Conservation (phyloP, 2,888 invertebrate species). For the Calameuta pallipes region DNA sequence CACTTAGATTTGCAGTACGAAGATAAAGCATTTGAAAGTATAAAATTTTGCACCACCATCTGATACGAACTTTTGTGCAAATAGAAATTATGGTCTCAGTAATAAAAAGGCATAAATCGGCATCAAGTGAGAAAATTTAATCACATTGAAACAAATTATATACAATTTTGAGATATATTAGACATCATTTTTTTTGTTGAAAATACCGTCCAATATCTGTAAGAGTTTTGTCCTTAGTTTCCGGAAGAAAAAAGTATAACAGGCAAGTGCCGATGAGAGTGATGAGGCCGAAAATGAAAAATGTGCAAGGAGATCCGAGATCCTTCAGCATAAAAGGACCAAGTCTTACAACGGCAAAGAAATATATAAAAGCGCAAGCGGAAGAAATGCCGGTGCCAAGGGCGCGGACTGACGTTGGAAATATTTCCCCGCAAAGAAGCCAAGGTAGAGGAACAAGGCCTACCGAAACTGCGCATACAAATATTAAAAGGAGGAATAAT, state of each 20-base stretch:
- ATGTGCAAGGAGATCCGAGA: slow-evolving; percentile 73
- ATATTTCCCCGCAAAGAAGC: slow-evolving; percentile 81
- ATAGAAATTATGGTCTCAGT: neutral
- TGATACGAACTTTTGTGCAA: neutral
- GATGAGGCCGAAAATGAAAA: slow-evolving; percentile 72
- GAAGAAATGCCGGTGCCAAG: slow-evolving; percentile 76
- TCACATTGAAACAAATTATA: too few relatives aligned
- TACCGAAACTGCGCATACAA: slow-evolving; percentile 72
- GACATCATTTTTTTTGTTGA: too few relatives aligned
- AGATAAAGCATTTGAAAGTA: neutral
- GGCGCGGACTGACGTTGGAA: slow-evolving; percentile 73
- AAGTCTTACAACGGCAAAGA: slow-evolving; percentile 76
- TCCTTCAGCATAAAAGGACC: slow-evolving; percentile 72
- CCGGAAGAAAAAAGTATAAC: slow-evolving; percentile 74
- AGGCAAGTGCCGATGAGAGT: slow-evolving; percentile 71
- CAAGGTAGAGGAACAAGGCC: slow-evolving; percentile 78
- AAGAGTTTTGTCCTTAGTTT: slow-evolving; percentile 77
- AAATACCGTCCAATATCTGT: slow-evolving; percentile 68
- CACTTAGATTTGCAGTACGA: neutral
- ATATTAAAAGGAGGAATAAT: slow-evolving; percentile 69
- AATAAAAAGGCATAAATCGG: too few relatives aligned
- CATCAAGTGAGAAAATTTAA: neutral
- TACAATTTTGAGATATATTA: too few relatives aligned
- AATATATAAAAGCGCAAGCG: slow-evolving; percentile 73
- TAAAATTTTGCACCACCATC: neutral